phyloP scores from a whole-genome alignment of 2,888 invertebrate species.

The Oscheius sp. region DNA sequence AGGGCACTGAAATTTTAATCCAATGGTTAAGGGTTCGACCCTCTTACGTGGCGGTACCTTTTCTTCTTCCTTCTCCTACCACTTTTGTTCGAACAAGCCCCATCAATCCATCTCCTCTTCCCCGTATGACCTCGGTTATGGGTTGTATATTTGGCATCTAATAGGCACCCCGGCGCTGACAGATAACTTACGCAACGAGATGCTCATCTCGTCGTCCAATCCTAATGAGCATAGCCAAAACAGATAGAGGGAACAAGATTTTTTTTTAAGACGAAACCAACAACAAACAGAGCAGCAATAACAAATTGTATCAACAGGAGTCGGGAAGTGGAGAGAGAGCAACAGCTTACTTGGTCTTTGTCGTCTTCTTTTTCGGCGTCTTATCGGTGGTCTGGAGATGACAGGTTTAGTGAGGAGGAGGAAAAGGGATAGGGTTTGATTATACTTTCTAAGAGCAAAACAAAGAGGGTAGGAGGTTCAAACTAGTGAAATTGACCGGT shows the following conservation, averaged over 20 bases:
- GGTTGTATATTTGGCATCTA: slow-evolving; percentile 36
- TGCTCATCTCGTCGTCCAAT: slow-evolving; percentile 12
- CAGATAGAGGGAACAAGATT: not conserved
- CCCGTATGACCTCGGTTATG: slow-evolving; percentile 27
- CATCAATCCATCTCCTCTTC: slow-evolving; percentile 5
- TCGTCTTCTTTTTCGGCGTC: not conserved
- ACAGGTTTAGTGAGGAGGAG: too few relatives aligned
- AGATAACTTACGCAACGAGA: slow-evolving; percentile 31
- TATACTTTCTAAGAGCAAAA: too few relatives aligned
- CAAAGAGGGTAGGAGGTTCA: too few relatives aligned
- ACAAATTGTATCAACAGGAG: too few relatives aligned
- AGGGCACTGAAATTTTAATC: too few relatives aligned
- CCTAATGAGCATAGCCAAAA: not conserved
- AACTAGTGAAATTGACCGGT: too few relatives aligned
- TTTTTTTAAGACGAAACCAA: not conserved
- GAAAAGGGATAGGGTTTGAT: too few relatives aligned
- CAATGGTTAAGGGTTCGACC: too few relatives aligned
- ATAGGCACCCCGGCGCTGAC: slow-evolving; percentile 34
- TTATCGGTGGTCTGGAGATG: not conserved
- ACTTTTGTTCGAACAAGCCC: not conserved
- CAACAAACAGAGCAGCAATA: too few relatives aligned
- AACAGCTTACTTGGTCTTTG: not conserved
- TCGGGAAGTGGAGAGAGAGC: too few relatives aligned
- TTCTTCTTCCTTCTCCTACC: not conserved
- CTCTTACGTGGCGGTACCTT: too few relatives aligned